Evolutionary conservation across 2,888 invertebrate species (phyloP), one percentile per base, ranked within the genome.

Genomic region (Endotricha flammealis): DNA sequence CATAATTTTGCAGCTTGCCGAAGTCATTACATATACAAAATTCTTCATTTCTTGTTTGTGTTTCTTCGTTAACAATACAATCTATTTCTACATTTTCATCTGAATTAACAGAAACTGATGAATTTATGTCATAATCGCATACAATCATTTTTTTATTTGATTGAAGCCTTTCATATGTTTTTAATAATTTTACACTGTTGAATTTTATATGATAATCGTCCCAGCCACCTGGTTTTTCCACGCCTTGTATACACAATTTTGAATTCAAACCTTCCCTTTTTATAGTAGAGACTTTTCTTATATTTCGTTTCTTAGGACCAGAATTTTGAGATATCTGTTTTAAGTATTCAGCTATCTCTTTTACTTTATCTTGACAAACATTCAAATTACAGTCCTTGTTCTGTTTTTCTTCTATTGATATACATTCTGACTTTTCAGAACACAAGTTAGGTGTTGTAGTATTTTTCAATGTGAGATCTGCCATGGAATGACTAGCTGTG

Each of bases 1-100:
- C 68, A 55, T 70, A 64, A 50, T 53, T 53, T 37, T 44, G 43
- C 39, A 73, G 53, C 32, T 46, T 56, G 14, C 85, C 85, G 58
- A 76, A 85, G 60, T 85, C 83, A 36, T 51, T 39, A 47, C 83
- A 83, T 34, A 69, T 37, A 58, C 82, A 83, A 55, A 70, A 72
- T 35, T 62, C 48, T 38, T 53, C 46, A 25, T 3, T 36, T 48
- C 39, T 43, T 22, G 2, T 12, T 3, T 9, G n/a, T 32, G 23
- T 36, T 34, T 33, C 40, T 36, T 39, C 33, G 17, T 34, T 33
- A 31, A 11, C 12, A 13, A 27, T 32, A 37, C 29, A 36, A 40
- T 50, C 38, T 30, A 46, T 35, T 35, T 46, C 35, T 7, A 27
- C 5, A 12, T 27, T 39, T 37, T 45, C 36, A 29, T 23, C 38